Base-by-base conservation (phyloP, 2,797 vertebrate species). In the Nannoperca australis region DNA sequence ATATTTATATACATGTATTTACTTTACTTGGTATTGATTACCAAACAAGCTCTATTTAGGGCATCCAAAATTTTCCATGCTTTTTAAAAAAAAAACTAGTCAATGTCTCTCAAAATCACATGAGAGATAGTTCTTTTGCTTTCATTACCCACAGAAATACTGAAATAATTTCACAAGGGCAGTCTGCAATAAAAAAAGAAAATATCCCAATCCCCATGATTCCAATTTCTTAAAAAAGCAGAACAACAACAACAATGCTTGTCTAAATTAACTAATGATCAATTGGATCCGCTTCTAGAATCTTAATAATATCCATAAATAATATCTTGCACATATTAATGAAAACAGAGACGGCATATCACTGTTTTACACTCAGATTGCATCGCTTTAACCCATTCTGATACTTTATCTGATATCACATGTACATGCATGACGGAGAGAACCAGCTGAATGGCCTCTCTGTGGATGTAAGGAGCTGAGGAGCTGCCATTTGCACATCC, bases 301-400 rank as follows among this genome's bases (percentile, higher is more conserved):
- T 79, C 54, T 80, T 22, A 22, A 60, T 67, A 70, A n/a, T 71
- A 76, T 79, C 66, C 73, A 78, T 76, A 56, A 84, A 80, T 76
- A 84, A 86, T 61, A 81, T 60, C 76, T 54, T 7, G 49, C 7
- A 38, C 60, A 86, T 79, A 89, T 83, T 83, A 53, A 86, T 88
- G 74, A 85, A 81, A 87, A 73, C 60, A 72, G 62, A 69, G 18
- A 58, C 24, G n/a, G 32, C 15, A 47, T 45, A 51, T 56, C 53
- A 38, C 51, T 67, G 53, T 55, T 73, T 83, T 62, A 65, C 24
- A 75, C 70, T 55, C 47, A 63, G 70, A 85, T 40, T 73, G 59
- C 50, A 53, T 30, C 27, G 47, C 63, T 69, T 78, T 38, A 61
- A 62, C 40, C 36, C 44, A 36, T 69, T 71, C 51, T 56, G 58